A percentile compares a stretch with the other conserved stretches of the same genome.
Evolutionary conservation across 1,140 invertebrate species (phyloP).

Genomic region (Drosophila tani): DNA sequence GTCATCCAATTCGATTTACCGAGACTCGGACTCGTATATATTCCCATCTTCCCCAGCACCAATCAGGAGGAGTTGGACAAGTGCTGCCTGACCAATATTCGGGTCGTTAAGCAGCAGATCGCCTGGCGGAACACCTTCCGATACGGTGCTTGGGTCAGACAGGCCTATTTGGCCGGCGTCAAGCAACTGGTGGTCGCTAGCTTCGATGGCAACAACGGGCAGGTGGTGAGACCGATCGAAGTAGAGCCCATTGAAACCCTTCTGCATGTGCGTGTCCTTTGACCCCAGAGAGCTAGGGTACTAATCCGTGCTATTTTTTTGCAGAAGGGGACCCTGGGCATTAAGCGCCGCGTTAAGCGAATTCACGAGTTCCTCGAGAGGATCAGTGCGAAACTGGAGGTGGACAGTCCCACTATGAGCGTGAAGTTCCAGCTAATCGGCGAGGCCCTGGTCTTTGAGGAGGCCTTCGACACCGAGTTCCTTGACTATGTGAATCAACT

Average conservation of each 20-base stretch:
- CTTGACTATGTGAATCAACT: slow-evolving; percentile 1
- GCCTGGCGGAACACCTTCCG: background rate
- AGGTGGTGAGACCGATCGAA: background rate
- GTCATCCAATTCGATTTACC: background rate
- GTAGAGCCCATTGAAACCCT: background rate
- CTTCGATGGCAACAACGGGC: background rate
- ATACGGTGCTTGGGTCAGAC: background rate
- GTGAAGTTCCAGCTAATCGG: background rate
- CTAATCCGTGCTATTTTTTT: background rate
- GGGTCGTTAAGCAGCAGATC: accelerated
- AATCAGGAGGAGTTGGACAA: slow-evolving; percentile 20
- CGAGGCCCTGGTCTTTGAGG: background rate
- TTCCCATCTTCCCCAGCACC: background rate
- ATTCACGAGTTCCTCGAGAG: background rate
- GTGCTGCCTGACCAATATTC: background rate
- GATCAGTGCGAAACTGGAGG: background rate
- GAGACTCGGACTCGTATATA: background rate
- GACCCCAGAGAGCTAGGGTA: too few relatives aligned
- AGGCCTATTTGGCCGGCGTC: slow-evolving; percentile 4
- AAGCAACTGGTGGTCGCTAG: background rate
- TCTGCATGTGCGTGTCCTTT: background rate
- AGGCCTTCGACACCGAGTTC: slow-evolving; percentile 1
- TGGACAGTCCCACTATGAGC: background rate
- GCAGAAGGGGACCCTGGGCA: background rate
- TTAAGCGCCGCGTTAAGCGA: background rate